Percentiles rank a stretch among this genome's conserved stretches.
Evolutionary conservation across 1,140 invertebrate genomes (phyloP).

Genomic region (Drosophila micromelanica): DNA sequence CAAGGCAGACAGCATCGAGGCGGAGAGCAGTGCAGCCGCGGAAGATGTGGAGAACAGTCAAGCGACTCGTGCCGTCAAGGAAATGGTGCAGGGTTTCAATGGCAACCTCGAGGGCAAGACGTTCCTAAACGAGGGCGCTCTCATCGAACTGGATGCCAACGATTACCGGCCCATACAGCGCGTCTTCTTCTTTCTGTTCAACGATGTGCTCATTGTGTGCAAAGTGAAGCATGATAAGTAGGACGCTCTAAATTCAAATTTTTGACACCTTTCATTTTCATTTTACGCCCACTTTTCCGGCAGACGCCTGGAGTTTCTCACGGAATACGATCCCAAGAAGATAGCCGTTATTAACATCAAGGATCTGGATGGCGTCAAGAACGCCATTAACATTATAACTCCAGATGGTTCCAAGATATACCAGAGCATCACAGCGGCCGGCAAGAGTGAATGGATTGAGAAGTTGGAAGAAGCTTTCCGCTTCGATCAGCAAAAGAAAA

Average conservation of each 20-base stretch:
- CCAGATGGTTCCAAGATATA: constrained; percentile 97
- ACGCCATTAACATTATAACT: constrained; percentile 96
- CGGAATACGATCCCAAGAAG: constrained; percentile 95
- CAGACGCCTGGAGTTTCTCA: constrained; percentile 95
- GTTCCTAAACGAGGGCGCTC: constrained; percentile 94
- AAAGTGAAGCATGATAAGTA: constrained; percentile 84
- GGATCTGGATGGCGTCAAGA: constrained; percentile 94
- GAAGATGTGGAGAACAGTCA: constrained; percentile 87
- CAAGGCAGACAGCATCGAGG: constrained; percentile 86
- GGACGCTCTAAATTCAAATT: constrained; percentile 77
- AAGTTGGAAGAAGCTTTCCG: constrained; percentile 97
- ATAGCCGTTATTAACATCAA: constrained; percentile 97
- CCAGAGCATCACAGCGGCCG: constrained; percentile 93
- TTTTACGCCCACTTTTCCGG: constrained; percentile 85
- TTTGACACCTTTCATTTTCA: not conserved
- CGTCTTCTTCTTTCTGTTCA: constrained; percentile 96
- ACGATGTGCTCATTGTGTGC: constrained; percentile 92
- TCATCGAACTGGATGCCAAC: constrained; percentile 94
- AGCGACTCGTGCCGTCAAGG: constrained; percentile 85
- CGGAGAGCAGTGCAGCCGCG: constrained; percentile 77
- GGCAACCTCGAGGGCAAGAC: constrained; percentile 90
- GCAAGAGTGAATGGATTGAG: constrained; percentile 97
- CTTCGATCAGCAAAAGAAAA: constrained; percentile 88
- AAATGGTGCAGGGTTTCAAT: constrained; percentile 91
- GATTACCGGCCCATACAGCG: constrained; percentile 94